phyloP scores from a whole-genome alignment of 2,113 vertebrate genomes.

The Lipophrys pholis region DNA sequence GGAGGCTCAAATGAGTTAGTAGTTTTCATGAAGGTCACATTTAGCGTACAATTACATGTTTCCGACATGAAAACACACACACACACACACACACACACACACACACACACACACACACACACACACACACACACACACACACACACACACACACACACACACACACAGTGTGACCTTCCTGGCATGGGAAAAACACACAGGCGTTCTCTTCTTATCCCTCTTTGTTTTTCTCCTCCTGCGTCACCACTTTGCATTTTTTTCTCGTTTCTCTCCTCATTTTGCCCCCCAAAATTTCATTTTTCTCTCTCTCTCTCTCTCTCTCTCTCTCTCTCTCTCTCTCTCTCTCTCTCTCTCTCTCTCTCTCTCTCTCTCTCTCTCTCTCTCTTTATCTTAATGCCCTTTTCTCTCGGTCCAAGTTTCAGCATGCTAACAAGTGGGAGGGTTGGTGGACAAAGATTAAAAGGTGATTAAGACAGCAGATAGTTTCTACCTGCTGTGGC shows the following conservation, averaged over 20 bases:
- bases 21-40: too few species aligned
- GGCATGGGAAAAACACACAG: background rate
- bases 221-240: background rate
- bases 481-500: conserved; percentile 48
- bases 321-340: background rate
- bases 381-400: background rate
- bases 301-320: background rate
- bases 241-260: conserved; percentile 19
- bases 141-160: too few species aligned
- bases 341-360: background rate
- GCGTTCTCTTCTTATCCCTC: background rate
- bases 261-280: background rate
- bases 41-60: too few species aligned
- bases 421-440: conserved; percentile 34
- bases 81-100: too few species aligned
- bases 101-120: too few species aligned
- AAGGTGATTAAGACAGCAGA: conserved; percentile 59
- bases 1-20: too few species aligned
- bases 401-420: conserved; percentile 34
- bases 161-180: background rate
- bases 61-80: too few species aligned
- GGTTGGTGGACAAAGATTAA: conserved; percentile 24
- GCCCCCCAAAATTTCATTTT: too few species aligned
- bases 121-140: too few species aligned
- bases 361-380: background rate